These are phyloP conservation scores for Passerculus sandwichensis DNA, from an alignment of 2,797 vertebrate species.

Conservation along the genomic window DNA sequence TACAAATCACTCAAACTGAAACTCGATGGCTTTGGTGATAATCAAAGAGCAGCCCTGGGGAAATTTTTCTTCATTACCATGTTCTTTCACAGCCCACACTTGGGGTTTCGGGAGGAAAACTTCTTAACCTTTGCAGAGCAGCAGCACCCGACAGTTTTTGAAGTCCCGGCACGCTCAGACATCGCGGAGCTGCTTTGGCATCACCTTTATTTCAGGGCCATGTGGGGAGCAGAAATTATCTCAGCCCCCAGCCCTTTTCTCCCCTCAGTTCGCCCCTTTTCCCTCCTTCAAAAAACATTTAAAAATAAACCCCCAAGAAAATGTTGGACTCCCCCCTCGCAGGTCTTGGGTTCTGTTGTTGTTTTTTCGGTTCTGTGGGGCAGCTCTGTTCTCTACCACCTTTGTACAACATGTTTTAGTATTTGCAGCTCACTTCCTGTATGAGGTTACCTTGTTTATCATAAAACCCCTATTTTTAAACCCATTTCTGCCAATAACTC, in stretches of 20 bases:
- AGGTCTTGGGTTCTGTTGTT: neutral
- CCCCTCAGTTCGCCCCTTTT: neutral
- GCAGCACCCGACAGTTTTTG: conserved; percentile 78
- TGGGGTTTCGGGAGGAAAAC: conserved; percentile 94
- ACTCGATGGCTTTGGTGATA: conserved; percentile 97
- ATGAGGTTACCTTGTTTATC: conserved; percentile 88
- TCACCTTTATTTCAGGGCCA: conserved; percentile 57
- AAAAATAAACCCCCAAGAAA: accelerated
- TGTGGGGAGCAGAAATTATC: neutral
- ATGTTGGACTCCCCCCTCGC: no score
- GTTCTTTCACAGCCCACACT: conserved; percentile 97
- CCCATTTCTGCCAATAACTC: conserved; percentile 72
- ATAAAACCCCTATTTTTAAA: conserved; percentile 87
- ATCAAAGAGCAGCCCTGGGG: conserved; percentile 93
- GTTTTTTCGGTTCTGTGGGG: conserved; percentile 21
- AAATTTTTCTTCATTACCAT: conserved; percentile 95
- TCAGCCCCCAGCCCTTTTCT: neutral
- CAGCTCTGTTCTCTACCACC: conserved; percentile 30
- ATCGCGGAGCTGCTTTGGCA: conserved; percentile 26
- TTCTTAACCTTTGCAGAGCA: conserved; percentile 93
- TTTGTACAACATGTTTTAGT: conserved; percentile 62
- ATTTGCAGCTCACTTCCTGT: conserved; percentile 94
- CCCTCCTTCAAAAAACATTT: neutral
- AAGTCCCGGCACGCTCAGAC: conserved; percentile 52
- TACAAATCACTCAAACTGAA: conserved; percentile 97